A percentile compares a stretch with the other conserved stretches of the same genome.
These are phyloP conservation scores for Alaudala cheleensis DNA, from an alignment of 2,113 vertebrate genomes.

Conservation along the genomic window DNA sequence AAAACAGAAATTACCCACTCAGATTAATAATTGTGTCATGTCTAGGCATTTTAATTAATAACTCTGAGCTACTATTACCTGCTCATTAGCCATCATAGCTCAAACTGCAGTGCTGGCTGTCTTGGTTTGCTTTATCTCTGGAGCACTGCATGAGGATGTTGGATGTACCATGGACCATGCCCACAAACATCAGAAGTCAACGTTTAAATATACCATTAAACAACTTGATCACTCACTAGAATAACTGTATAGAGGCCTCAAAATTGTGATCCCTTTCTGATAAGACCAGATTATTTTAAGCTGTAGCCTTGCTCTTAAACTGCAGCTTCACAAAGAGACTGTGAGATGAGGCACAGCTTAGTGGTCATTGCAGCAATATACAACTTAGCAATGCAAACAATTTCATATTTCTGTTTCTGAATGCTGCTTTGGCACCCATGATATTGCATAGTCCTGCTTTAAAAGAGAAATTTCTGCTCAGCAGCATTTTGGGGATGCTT, in stretches of 20 bases:
- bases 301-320: not conserved
- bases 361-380: not conserved
- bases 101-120: not conserved
- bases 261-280: not conserved
- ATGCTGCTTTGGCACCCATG: not conserved
- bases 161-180: accelerated
- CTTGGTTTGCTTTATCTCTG: not conserved
- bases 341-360: not conserved
- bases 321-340: not conserved
- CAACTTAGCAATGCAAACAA: not conserved
- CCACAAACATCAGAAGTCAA: not conserved
- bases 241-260: not conserved
- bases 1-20: not conserved
- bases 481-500: not conserved
- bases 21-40: not conserved
- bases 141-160: not conserved
- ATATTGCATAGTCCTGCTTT: not conserved
- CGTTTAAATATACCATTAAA: not conserved
- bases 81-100: not conserved
- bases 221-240: not conserved
- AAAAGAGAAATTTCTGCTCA: not conserved
- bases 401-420: not conserved
- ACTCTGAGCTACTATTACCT: not conserved
- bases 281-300: not conserved
- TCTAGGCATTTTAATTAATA: not conserved